phyloP scores from a whole-genome alignment of 2,113 vertebrate genomes.

The Lanius collurio region DNA sequence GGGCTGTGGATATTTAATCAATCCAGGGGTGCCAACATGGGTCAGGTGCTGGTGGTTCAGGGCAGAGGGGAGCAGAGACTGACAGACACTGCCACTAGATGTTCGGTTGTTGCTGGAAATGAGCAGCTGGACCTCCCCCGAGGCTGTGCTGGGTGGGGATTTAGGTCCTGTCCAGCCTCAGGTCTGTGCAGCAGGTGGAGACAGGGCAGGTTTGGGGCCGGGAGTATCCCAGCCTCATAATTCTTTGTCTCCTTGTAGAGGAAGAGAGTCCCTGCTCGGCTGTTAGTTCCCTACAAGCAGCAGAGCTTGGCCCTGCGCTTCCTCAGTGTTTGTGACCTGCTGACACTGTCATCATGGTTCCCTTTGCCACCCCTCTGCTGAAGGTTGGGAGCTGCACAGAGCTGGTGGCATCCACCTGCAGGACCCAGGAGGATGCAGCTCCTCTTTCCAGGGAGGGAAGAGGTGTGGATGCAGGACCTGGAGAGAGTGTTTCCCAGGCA shows the following conservation, averaged over 20 bases:
- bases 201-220: background rate
- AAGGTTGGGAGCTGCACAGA: rapidly evolving
- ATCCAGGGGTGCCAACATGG: rapidly evolving
- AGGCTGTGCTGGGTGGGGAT: background rate
- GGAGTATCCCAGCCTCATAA: background rate
- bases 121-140: background rate
- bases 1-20: background rate
- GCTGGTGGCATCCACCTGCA: too few relatives aligned
- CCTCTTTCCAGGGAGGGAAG: background rate
- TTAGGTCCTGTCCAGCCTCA: background rate
- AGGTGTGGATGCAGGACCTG: background rate
- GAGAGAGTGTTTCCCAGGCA: background rate
- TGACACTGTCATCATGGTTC: background rate
- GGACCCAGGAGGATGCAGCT: background rate
- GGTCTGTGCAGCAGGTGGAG: background rate
- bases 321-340: rapidly evolving
- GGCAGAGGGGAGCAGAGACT: background rate
- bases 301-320: background rate
- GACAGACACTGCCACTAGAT: background rate
- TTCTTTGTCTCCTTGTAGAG: background rate
- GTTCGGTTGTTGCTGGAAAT: background rate
- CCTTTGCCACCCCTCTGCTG: background rate
- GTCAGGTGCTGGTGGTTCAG: too few relatives aligned
- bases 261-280: background rate
- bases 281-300: background rate